phyloP scores from a whole-genome alignment of 2,888 invertebrate genomes.

The Sphaerophoria rueppellii region DNA sequence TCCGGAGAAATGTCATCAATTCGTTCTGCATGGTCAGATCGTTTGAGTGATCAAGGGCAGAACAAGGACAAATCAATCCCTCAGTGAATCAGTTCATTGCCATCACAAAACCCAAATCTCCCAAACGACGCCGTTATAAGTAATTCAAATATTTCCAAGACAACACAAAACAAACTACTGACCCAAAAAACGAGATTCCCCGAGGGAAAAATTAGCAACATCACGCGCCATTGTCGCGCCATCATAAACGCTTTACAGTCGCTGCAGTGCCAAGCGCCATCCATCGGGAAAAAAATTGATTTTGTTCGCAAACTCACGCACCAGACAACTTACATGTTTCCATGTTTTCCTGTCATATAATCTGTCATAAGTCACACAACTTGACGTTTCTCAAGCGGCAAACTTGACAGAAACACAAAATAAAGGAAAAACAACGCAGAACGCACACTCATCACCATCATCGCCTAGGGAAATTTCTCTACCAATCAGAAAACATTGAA shows the following conservation, averaged over 20 bases:
- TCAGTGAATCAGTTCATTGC: neutral
- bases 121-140: slow-evolving; percentile 20
- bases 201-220: slow-evolving; percentile 56
- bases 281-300: slow-evolving; percentile 9
- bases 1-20: too few relatives aligned
- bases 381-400: slow-evolving; percentile 67
- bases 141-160: slow-evolving; percentile 40
- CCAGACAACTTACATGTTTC: slow-evolving; percentile 51
- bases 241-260: too few relatives aligned
- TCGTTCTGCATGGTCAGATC: too few relatives aligned
- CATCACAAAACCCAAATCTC: neutral
- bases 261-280: too few relatives aligned
- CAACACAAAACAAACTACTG: slow-evolving; percentile 25
- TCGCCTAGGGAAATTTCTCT: slow-evolving; percentile 64
- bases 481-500: slow-evolving; percentile 50
- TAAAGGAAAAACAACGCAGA: neutral
- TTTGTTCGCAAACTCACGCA: slow-evolving; percentile 37
- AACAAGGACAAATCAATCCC: too few relatives aligned
- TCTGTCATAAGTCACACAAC: slow-evolving; percentile 71
- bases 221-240: slow-evolving; percentile 15
- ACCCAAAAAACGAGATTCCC: slow-evolving; percentile 43
- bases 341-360: slow-evolving; percentile 69
- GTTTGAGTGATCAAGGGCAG: too few relatives aligned
- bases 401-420: slow-evolving; percentile 64
- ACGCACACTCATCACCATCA: slow-evolving; percentile 37